These are phyloP conservation scores for Euschistus heros DNA, from an alignment of 1,140 invertebrate species.

Conservation along the genomic window DNA sequence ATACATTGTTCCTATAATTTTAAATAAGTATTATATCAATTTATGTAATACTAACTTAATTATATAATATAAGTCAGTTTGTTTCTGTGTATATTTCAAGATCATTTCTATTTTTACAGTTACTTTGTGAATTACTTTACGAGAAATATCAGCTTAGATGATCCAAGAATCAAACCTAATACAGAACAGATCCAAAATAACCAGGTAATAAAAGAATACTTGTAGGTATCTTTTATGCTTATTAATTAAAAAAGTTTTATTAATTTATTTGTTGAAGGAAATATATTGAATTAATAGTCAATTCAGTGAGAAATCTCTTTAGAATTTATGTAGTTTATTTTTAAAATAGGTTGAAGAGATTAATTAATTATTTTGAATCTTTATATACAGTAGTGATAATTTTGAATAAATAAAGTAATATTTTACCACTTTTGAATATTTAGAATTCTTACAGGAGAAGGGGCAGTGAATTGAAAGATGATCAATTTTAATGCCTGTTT, in stretches of 20 bases:
- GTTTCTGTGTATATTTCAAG: conserved; percentile 3
- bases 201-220: background rate
- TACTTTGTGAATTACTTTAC: conserved; percentile 31
- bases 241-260: background rate
- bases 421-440: too few species aligned
- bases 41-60: background rate
- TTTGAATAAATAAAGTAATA: too few species aligned
- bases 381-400: too few species aligned
- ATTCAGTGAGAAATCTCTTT: too few species aligned
- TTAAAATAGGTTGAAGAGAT: too few species aligned
- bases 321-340: too few species aligned
- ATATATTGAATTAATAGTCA: too few species aligned
- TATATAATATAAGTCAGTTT: background rate
- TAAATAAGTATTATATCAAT: background rate
- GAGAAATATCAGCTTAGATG: conserved; percentile 28
- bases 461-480: too few species aligned
- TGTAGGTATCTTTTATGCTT: background rate
- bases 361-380: too few species aligned
- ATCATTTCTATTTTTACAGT: conserved; percentile 23
- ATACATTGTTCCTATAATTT: background rate
- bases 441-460: too few species aligned
- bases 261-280: background rate
- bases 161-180: conserved; percentile 26
- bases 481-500: too few species aligned
- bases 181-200: conserved; percentile 15